These are phyloP conservation scores for Merops nubicus DNA, from an alignment of 2,113 vertebrate species.

Conservation along the genomic window DNA sequence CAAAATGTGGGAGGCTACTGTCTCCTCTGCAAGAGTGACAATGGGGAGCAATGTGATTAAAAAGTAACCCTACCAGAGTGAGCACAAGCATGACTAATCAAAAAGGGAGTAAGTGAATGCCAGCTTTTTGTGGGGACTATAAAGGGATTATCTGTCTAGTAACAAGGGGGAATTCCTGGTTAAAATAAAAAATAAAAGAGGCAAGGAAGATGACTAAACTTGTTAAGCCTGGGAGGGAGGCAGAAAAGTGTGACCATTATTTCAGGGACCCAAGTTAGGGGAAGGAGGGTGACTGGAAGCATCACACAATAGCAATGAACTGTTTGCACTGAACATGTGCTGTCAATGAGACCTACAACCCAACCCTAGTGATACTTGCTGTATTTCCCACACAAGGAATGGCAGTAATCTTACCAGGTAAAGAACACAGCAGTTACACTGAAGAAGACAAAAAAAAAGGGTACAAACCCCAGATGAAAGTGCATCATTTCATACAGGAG, in stretches of 20 bases:
- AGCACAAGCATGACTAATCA: neutral
- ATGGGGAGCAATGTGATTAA: neutral
- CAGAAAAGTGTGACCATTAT: neutral
- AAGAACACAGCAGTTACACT: neutral
- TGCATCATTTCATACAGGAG: neutral
- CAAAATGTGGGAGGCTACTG: neutral
- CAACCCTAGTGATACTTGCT: neutral
- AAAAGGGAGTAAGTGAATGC: neutral
- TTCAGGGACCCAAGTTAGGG: neutral
- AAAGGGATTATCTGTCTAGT: neutral
- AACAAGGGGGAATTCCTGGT: neutral
- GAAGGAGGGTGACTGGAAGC: neutral
- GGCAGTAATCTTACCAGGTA: neutral
- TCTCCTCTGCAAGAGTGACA: neutral
- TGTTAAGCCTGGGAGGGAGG: neutral
- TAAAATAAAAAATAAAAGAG: neutral
- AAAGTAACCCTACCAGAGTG: neutral
- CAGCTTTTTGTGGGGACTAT: neutral
- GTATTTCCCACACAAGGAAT: neutral
- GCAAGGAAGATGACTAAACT: neutral
- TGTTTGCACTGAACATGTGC: accelerated
- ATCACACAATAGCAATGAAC: accelerated
- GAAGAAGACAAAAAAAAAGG: neutral
- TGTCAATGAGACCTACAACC: neutral
- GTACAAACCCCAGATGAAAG: neutral